Evolutionary conservation across 1,140 invertebrate genomes (phyloP), one percentile per base, ranked within the genome.

Genomic region (Apis laboriosa): DNA sequence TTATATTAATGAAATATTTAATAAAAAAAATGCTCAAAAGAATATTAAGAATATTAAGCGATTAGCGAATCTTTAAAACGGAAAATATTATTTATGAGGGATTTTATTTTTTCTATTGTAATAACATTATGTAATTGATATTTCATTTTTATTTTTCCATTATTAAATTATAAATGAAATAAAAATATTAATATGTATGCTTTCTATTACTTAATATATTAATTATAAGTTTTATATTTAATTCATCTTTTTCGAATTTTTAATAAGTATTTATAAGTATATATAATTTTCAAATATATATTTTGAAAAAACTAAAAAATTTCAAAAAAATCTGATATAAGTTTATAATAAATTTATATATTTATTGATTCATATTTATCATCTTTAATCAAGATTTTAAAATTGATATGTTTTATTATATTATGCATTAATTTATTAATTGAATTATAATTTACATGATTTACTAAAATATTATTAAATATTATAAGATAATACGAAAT

Each of bases 401-500:
- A 81, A 76, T 51, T 1, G 8, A 55, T 19, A 51, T 66, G 28
- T 58, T 13, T 75, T 28, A 43, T 51, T 28, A n/a, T 49, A n/a
- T 28, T n/a, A 67, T 49, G 71, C 8, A 19, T 17, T 19, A 34
- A 9, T 9, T 81, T 73, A 81, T 81, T 81, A 73, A 81, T 67
- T 53, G 12, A 53, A 24, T n/a, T 68, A 9, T 19, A 67, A 66
- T 81, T 81, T 24, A 21, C 11, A 76, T 67, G 21, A 76, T 9
- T 66, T 51, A 55, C 8, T 49, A 8, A 55, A 63, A 64, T 67
- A n/a, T n/a, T 64, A 0, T 21, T n/a, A 53, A 49, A 24, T 72
- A 28, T 72, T 0, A 9, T 21, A 43, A 12, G 1, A 13, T 58
- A 9, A 61, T 61, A 21, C 19, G 53, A 9, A 68, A 68, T 24